Percentiles rank a stretch among this genome's conserved stretches.
Conservation (phyloP, 2,797 vertebrate genomes). For the Acipenser oxyrinchus region DNA sequence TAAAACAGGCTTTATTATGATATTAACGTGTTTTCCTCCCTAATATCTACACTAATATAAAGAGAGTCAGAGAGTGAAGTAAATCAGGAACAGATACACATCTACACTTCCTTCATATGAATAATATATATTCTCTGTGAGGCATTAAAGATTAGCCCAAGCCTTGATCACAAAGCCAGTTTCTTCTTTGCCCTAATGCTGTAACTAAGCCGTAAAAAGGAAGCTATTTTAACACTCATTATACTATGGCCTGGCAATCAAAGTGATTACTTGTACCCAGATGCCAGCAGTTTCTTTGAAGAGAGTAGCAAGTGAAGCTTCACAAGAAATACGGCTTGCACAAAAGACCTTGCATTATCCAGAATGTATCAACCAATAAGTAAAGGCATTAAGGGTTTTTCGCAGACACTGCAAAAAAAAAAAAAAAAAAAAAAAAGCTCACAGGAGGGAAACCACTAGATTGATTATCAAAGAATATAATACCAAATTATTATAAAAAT, state of each 20-base stretch:
- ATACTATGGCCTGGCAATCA: background rate
- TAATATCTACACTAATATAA: background rate
- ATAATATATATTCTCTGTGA: background rate
- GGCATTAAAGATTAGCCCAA: too few species aligned
- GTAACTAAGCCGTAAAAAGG: background rate
- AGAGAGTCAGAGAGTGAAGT: background rate
- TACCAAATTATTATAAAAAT: too few species aligned
- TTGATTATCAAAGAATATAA: too few species aligned
- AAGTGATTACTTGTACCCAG: background rate
- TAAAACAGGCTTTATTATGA: background rate
- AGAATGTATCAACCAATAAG: background rate
- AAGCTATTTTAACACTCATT: background rate
- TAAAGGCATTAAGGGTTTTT: background rate
- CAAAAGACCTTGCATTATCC: background rate
- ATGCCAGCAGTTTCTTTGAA: slow-evolving; percentile 1
- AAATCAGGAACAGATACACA: background rate
- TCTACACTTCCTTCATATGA: background rate
- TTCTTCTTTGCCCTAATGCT: background rate
- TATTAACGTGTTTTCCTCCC: background rate
- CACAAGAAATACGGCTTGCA: background rate
- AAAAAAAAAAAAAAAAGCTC: too few species aligned
- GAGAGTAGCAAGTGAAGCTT: background rate
- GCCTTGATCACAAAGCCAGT: background rate
- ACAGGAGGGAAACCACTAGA: too few species aligned
- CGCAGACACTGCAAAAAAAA: too few species aligned